Evolutionary conservation across 2,113 vertebrate species (phyloP), one percentile per base, ranked within the genome.

Genomic region (Hystrix brachyura): DNA sequence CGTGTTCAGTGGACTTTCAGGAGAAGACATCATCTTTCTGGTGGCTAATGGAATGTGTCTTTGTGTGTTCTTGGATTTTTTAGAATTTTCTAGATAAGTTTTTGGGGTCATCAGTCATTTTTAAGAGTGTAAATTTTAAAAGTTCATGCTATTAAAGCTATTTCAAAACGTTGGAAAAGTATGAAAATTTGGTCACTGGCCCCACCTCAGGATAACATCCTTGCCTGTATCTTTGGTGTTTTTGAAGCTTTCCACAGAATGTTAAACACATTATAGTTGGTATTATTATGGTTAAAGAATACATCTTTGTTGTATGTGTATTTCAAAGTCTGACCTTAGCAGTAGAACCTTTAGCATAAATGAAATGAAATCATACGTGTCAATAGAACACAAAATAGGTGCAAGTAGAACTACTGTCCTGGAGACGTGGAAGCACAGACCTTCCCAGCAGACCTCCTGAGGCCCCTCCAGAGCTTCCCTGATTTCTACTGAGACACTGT

Each of bases 21-120:
- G 85, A 89, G 57, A 79, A 97, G 46, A 92, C 34, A 57, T 93
- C 57, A 72, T 86, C 78, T 91, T 17, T 65, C 53, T 90, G 79
- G 11, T 71, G 51, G 32, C 4, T 65, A 87, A 84, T 19, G 53
- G 51, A 60, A 84, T 64, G 21, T 90, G 23, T 87, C 5, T 17
- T 88, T 86, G 48, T 34, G 8, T 64, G 48, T 48, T 64, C 34
- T 83, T 18, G 46, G 18, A 11, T 62, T n/a, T 53, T 27, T 43
- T 2, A 11, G 12, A 55, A 60, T 87, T 88, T 71, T 94, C 71
- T 78, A 76, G 34, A 5, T 71, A 91, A 91, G 27, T 5, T 87
- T 85, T 95, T 43, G 7, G 79, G 15, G 38, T 85, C 18, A 53
- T 38, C 32, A 57, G 43, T 81, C 88, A 43, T 69, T 84, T 92